Base-by-base conservation (phyloP, 2,888 invertebrate genomes). In the Chesias legatella region DNA sequence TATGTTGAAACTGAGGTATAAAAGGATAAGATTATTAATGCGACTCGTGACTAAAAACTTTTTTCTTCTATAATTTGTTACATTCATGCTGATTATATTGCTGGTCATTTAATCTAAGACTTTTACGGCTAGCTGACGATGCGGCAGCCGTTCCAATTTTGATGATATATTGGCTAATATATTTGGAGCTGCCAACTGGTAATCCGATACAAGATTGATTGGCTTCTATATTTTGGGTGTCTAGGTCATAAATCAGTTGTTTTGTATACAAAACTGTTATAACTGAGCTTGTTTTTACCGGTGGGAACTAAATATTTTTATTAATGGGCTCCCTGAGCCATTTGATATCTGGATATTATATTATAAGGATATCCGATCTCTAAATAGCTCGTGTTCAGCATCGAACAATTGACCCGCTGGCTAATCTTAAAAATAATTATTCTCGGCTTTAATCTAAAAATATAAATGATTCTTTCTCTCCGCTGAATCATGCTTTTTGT, bases 391-490 rank as follows among this genome's bases (percentile, higher is more conserved):
- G 32, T 37, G 39, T n/a, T 31, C 10, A 31, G 20, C 21, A 7
- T 2, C 45, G 38, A 48, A 33, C 24, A 28, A 39, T 36, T 49
- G 49, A 50, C 46, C 38, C 34, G 37, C 36, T 42, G 20, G 41
- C 39, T 23, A 40, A 38, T 31, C 26, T 27, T 44, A 33, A 46
- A 55, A 70, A 67, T 66, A 61, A 66, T 68, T 72, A 67, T 69
- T 64, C 63, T 51, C 56, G 55, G 44, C 42, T 56, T 43, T 35
- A 43, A 53, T 67, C 69, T 75, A 73, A 77, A 78, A 68, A 72
- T 79, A 77, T 44, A 48, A 29, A 53, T 63, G 62, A 72, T 64
- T 65, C 58, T 60, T 58, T 56, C 55, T 52, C 55, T 51, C 40
- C 35, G 46, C 60, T 72, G 71, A 73, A 64, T 74, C 73, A 71